Conservation (phyloP, 2,113 vertebrate species). For the Elephantulus edwardii region DNA sequence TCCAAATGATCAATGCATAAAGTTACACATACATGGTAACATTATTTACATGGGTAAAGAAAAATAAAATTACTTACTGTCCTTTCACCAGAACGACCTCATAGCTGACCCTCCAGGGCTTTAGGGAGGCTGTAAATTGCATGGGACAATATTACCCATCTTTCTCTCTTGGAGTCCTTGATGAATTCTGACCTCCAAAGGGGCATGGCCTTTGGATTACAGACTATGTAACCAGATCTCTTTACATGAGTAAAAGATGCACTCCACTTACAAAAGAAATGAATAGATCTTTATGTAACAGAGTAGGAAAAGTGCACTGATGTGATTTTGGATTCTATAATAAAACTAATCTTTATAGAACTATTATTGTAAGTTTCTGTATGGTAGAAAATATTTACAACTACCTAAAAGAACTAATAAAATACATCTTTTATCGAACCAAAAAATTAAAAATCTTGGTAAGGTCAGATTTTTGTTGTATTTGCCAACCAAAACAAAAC, state of each 20-base stretch:
- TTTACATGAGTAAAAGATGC: background rate
- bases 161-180: too few relatives aligned
- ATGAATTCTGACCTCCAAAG: too few relatives aligned
- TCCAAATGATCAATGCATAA: background rate
- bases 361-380: background rate
- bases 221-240: too few relatives aligned
- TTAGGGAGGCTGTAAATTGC: too few relatives aligned
- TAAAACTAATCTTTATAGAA: conserved; percentile 28
- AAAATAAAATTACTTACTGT: too few relatives aligned
- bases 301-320: background rate
- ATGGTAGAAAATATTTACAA: background rate
- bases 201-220: too few relatives aligned
- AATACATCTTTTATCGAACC: background rate
- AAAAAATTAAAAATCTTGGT: background rate
- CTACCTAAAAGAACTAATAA: background rate
- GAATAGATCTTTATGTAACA: background rate
- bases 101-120: too few relatives aligned
- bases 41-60: too few relatives aligned
- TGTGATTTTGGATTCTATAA: background rate
- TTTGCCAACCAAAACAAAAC: background rate
- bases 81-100: too few relatives aligned
- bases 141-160: too few relatives aligned
- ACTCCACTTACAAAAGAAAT: background rate
- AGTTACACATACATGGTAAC: background rate
- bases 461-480: background rate